These are phyloP conservation scores for Cyclopterus lumpus DNA, from an alignment of 2,797 vertebrate genomes.

Conservation along the genomic window DNA sequence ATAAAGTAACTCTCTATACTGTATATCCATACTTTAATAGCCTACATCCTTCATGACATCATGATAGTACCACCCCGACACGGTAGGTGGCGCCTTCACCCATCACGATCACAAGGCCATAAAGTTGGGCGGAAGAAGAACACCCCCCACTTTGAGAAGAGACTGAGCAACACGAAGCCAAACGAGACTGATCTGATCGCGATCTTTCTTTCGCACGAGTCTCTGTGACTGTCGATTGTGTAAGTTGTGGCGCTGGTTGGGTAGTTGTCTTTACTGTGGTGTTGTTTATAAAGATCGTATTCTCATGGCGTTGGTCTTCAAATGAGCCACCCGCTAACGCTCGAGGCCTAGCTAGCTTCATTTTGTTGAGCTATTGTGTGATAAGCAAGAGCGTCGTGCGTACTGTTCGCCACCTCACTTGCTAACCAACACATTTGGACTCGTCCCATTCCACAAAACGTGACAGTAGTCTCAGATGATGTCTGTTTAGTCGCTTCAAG, in stretches of 20 bases:
- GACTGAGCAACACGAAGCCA: not conserved
- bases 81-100: not conserved
- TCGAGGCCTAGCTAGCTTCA: slow-evolving; percentile 31
- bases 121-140: not conserved
- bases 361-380: not conserved
- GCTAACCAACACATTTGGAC: accelerated
- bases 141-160: not conserved
- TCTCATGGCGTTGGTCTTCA: no score
- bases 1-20: no score
- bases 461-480: not conserved
- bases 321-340: not conserved
- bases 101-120: no score
- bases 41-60: not conserved
- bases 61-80: not conserved
- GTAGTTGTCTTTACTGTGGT: not conserved
- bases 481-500: not conserved
- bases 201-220: slow-evolving; percentile 11
- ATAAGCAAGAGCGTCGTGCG: no score
- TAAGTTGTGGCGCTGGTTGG: slow-evolving; percentile 60
- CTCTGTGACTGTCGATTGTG: slow-evolving; percentile 46
- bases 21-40: not conserved
- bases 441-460: accelerated
- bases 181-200: not conserved
- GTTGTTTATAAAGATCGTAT: not conserved
- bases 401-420: accelerated